Evolutionary conservation across 2,797 vertebrate genomes (phyloP).

Genomic region (Alcedo atthis): DNA sequence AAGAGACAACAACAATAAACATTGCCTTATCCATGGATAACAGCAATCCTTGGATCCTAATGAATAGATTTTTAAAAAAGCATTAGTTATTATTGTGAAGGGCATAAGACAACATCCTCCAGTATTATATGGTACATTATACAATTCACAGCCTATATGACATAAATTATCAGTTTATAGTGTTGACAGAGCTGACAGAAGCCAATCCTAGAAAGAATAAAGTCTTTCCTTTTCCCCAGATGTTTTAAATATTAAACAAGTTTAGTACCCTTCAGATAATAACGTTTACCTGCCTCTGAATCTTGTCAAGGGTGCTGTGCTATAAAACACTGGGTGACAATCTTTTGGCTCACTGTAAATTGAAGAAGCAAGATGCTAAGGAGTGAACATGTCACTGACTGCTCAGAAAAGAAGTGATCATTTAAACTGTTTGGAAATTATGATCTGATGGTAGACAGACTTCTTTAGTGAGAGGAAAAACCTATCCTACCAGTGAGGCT

Average conservation of each 20-base stretch:
- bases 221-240: neutral
- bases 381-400: neutral
- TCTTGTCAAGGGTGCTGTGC: neutral
- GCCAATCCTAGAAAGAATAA: neutral
- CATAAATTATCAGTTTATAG: neutral
- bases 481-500: neutral
- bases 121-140: neutral
- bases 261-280: neutral
- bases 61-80: neutral
- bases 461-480: neutral
- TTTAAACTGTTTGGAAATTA: constrained; percentile 18
- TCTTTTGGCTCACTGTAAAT: neutral
- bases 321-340: neutral
- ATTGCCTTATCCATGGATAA: neutral
- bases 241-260: neutral
- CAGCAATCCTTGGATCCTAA: neutral
- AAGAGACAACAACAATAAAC: neutral
- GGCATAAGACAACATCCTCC: neutral
- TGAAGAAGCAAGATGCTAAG: neutral
- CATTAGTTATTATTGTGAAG: neutral
- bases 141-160: neutral
- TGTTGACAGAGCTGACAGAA: constrained; percentile 15
- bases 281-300: neutral
- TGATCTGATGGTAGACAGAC: neutral
- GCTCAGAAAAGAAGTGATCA: neutral